Conservation (phyloP, 2,113 vertebrate genomes). For the Sceloporus tristichus region DNA sequence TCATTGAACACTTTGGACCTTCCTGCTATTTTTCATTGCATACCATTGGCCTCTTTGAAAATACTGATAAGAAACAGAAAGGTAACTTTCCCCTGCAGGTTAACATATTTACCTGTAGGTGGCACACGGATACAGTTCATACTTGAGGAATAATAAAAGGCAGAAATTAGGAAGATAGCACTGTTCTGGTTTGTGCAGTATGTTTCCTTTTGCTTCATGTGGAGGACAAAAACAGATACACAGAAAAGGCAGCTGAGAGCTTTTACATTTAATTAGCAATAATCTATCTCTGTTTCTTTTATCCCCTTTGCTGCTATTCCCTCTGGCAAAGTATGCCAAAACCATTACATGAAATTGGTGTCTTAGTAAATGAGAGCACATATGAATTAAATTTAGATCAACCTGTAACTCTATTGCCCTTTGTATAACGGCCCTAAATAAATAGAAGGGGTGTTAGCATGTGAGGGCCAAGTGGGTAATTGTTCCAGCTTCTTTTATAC, state of each 20-base stretch:
- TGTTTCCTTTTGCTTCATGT: constrained; percentile 7
- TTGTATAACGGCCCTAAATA: neutral
- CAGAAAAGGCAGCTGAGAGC: neutral
- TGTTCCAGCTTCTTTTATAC: neutral
- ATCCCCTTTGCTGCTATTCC: neutral
- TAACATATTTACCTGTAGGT: constrained; percentile 51
- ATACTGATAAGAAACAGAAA: neutral
- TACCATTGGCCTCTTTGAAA: neutral
- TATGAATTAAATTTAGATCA: neutral
- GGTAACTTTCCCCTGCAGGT: neutral
- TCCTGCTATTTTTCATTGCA: neutral
- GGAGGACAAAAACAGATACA: neutral
- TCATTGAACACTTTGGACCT: neutral
- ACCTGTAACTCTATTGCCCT: neutral
- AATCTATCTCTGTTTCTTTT: constrained; percentile 12
- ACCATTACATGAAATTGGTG: neutral
- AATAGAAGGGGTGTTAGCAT: neutral
- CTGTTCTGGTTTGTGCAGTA: neutral
- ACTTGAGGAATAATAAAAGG: constrained; percentile 17
- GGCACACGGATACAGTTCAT: constrained; percentile 38
- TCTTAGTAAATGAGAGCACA: neutral
- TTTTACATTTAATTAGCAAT: neutral
- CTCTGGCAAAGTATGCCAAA: neutral
- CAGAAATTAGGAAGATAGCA: neutral
- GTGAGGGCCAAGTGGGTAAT: neutral